Base-by-base conservation (phyloP, 1,140 invertebrate genomes). In the Venturia canescens region DNA sequence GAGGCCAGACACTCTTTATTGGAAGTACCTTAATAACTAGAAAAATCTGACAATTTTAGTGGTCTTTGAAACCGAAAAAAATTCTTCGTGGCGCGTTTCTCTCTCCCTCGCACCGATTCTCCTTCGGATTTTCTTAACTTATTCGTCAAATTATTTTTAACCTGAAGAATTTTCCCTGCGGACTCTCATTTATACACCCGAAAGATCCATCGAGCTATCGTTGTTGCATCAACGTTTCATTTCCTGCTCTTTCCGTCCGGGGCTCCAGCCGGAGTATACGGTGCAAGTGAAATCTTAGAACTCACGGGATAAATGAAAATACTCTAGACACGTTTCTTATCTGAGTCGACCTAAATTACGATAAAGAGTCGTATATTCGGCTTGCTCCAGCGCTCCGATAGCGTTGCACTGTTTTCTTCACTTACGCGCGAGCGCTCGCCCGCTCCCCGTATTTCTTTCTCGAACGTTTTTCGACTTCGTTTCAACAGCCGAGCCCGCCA, bases 321-420 rank as follows among this genome's bases (percentile, higher is more conserved):
- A 84, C 80, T 77, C 76, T 29, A 69, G 82, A 72, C 84, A 82
- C 83, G 84, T 86, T 86, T 83, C 85, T 86, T 86, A 86, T 86
- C 83, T 63, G 78, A 53, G 71, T 44, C 85, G 81, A 86, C 80
- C 83, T 84, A 83, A 86, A 85, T 86, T 86, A 82, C 84, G 82
- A 85, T 80, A 81, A 83, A 63, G 72, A 63, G 72, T n/a, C n/a
- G 80, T 80, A 80, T 83, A 84, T 85, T 34, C 38, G 27, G 72
- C 53, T 29, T 57, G 21, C 38, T 31, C 18, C 13, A 57, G 29
- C 29, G 13, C 21, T 63, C 60, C 26, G 21, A 27, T 31, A 11
- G 27, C 4, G 34, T 76, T n/a, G n/a, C n/a, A 60, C 72, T 63
- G 60, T 27, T 57, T 76, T 31, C 29, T 38, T 76, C 53, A 34